These are phyloP conservation scores for Magallana nippona DNA, from an alignment of 2,888 invertebrate genomes.

Conservation along the genomic window DNA sequence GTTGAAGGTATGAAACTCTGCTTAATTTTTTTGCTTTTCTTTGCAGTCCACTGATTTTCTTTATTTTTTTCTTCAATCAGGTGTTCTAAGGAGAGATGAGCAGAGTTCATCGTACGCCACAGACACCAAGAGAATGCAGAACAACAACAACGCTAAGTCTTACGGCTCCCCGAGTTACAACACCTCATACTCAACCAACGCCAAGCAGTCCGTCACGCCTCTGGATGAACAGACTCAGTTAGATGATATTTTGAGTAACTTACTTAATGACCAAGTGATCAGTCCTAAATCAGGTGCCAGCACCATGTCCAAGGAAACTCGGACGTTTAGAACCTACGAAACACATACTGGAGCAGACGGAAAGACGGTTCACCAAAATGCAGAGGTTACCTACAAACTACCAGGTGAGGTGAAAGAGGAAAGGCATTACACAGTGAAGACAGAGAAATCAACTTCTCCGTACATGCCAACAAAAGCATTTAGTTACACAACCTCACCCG, in stretches of 20 bases:
- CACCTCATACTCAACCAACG: slow-evolving; percentile 30
- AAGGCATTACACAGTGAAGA: slow-evolving; percentile 69
- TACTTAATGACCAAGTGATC: slow-evolving; percentile 75
- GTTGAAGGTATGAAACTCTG: too few relatives aligned
- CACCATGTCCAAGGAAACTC: slow-evolving; percentile 61
- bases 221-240: slow-evolving; percentile 75
- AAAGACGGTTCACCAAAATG: slow-evolving; percentile 67
- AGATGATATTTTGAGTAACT: slow-evolving; percentile 77
- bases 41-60: not conserved
- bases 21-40: not conserved
- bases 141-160: slow-evolving; percentile 25
- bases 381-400: slow-evolving; percentile 72
- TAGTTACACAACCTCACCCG: slow-evolving; percentile 70
- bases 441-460: slow-evolving; percentile 53
- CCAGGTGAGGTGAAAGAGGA: slow-evolving; percentile 68
- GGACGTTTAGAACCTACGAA: slow-evolving; percentile 67
- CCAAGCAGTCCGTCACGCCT: slow-evolving; percentile 61
- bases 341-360: slow-evolving; percentile 66
- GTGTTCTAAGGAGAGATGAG: slow-evolving; percentile 17
- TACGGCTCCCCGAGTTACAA: slow-evolving; percentile 28
- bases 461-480: slow-evolving; percentile 70
- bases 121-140: slow-evolving; percentile 35
- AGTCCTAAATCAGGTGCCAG: slow-evolving; percentile 61
- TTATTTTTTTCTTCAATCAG: not conserved
- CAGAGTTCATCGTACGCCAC: not conserved